Evolutionary conservation across 2,113 vertebrate genomes (phyloP).

Genomic region (Dromaius novaehollandiae): DNA sequence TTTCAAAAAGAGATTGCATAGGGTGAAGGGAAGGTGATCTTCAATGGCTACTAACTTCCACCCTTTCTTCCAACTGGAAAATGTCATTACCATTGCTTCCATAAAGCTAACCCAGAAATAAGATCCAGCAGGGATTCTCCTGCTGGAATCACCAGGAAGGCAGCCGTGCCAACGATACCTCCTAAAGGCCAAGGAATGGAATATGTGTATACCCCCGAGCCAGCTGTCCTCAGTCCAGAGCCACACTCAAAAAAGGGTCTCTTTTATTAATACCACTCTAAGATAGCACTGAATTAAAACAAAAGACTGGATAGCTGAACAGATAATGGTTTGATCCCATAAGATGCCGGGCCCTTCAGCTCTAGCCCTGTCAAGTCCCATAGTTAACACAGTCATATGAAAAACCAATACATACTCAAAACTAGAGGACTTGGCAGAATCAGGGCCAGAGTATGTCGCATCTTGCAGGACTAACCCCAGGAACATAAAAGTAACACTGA

Average conservation of each 20-base stretch:
- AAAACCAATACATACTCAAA: background rate
- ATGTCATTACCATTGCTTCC: background rate
- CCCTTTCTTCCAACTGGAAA: background rate
- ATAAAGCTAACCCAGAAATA: background rate
- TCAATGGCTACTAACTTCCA: background rate
- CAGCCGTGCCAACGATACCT: background rate
- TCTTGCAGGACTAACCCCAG: background rate
- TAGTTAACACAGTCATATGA: background rate
- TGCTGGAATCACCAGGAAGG: background rate
- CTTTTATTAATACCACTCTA: background rate
- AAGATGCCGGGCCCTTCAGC: background rate
- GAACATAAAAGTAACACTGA: background rate
- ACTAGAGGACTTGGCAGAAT: background rate
- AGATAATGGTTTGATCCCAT: background rate
- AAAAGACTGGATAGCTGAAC: background rate
- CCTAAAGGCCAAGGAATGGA: background rate
- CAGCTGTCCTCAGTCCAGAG: background rate
- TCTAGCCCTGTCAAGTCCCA: background rate
- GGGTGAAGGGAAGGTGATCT: background rate
- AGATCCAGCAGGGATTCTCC: background rate
- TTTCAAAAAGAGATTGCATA: background rate
- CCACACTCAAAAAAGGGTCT: background rate
- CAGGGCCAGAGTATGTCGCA: background rate
- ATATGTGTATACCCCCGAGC: background rate
- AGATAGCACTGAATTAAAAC: background rate